Evolutionary conservation across 30 jellyfish, hydroid and myxozoan species (phyloP).

Genomic region (Aurelia aurita): DNA sequence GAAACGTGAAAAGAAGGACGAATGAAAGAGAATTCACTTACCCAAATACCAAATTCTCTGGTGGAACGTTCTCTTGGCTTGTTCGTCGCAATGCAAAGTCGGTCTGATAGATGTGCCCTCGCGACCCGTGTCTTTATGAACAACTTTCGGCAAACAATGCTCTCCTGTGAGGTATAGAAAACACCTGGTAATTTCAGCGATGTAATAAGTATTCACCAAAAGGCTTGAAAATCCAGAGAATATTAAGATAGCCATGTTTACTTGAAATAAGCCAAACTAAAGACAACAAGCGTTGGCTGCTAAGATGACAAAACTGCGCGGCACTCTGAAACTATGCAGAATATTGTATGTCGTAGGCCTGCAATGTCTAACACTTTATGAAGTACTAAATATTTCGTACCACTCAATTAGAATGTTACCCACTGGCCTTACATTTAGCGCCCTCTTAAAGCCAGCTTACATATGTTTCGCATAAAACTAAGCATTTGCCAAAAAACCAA

Average conservation of each 20-base stretch:
- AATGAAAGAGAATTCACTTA: too few relatives aligned
- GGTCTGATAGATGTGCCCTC: too few relatives aligned
- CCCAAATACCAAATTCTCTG: too few relatives aligned
- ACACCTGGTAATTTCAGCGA: neutral
- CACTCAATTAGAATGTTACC: constrained; percentile 56
- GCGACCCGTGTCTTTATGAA: neutral
- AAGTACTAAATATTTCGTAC: constrained; percentile 25
- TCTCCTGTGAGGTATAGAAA: constrained; percentile 15
- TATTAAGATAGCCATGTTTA: constrained; percentile 5
- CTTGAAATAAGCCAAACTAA: neutral
- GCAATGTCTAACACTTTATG: constrained; percentile 47
- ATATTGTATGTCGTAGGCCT: too few relatives aligned
- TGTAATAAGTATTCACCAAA: neutral
- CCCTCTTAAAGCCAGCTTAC: too few relatives aligned
- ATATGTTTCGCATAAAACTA: too few relatives aligned
- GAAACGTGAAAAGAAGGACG: too few relatives aligned
- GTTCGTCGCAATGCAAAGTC: too few relatives aligned
- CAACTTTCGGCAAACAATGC: constrained; percentile 11
- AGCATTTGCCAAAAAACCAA: too few relatives aligned
- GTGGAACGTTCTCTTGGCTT: too few relatives aligned
- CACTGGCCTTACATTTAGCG: neutral
- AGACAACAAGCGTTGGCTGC: neutral
- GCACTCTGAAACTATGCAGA: neutral
- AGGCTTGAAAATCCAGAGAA: neutral
- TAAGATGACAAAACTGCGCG: neutral